phyloP scores from a whole-genome alignment of 2,888 invertebrate genomes.

The Boloria euphrosyne region DNA sequence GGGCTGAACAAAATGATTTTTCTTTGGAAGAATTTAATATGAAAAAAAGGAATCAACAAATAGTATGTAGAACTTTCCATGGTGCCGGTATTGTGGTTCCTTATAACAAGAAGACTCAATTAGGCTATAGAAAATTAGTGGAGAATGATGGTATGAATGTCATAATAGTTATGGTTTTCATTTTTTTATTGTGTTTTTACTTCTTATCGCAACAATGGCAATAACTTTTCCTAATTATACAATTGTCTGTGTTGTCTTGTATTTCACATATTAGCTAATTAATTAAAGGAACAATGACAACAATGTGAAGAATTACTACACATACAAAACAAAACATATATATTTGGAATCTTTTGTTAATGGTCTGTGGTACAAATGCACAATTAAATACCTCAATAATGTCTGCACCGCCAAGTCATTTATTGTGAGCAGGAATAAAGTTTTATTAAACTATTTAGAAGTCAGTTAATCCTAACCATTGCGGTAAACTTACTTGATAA shows the following conservation, averaged over 20 bases:
- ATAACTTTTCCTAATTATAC: no score
- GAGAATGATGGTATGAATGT: slow-evolving; percentile 83
- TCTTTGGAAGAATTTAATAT: slow-evolving; percentile 79
- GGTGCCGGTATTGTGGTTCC: slow-evolving; percentile 93
- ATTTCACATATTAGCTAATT: no score
- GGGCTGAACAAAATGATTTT: slow-evolving; percentile 83
- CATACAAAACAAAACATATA: no score
- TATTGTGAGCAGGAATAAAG: background rate
- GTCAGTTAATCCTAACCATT: background rate
- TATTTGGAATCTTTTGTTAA: no score
- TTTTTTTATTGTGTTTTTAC: no score
- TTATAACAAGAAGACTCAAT: slow-evolving; percentile 88
- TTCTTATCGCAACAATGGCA: no score
- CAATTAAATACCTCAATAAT: no score
- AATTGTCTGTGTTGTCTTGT: no score
- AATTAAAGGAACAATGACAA: no score
- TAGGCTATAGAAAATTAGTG: slow-evolving; percentile 91
- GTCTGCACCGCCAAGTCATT: background rate
- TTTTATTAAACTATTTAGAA: background rate
- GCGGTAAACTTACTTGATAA: no score
- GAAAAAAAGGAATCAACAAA: slow-evolving; percentile 84
- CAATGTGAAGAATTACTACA: no score
- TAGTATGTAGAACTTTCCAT: slow-evolving; percentile 89
- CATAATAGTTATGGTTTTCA: background rate
- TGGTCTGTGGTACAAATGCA: no score